Percentiles rank a stretch among this genome's conserved stretches.
Evolutionary conservation across 1,140 invertebrate species (phyloP).

Genomic region (Lepidotrigona ventralis): DNA sequence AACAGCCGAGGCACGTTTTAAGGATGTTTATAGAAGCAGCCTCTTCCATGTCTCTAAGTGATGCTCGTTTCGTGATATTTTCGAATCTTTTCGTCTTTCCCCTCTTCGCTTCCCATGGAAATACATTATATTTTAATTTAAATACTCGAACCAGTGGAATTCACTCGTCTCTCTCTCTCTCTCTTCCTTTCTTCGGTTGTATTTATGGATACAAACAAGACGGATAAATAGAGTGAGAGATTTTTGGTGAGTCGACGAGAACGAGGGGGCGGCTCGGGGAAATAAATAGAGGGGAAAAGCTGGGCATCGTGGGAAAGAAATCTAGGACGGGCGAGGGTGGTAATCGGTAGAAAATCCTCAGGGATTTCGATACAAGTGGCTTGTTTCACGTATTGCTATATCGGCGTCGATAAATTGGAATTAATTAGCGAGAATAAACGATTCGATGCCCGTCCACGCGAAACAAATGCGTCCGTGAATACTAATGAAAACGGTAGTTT

Average conservation of each 20-base stretch:
- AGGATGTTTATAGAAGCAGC: conserved; percentile 8
- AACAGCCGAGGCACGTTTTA: neutral
- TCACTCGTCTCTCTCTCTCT: too few relatives aligned
- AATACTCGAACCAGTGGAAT: neutral
- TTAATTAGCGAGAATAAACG: conserved; percentile 65
- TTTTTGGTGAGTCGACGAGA: neutral
- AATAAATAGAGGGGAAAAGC: conserved; percentile 25
- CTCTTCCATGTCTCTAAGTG: neutral
- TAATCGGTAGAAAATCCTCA: conserved; percentile 49
- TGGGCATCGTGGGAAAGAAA: conserved; percentile 40
- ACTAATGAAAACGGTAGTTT: conserved; percentile 48
- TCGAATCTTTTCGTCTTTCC: neutral
- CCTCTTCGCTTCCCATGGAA: neutral
- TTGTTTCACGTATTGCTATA: conserved; percentile 9
- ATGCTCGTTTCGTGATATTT: neutral
- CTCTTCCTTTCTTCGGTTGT: neutral
- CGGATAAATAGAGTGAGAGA: conserved; percentile 31
- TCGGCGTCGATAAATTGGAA: conserved; percentile 63
- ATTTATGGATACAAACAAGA: conserved; percentile 7
- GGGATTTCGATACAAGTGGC: conserved; percentile 45
- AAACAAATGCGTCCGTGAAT: conserved; percentile 61
- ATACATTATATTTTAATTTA: conserved; percentile 17
- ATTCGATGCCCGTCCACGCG: conserved; percentile 52
- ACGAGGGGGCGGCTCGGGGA: neutral
- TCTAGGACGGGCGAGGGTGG: conserved; percentile 16